Percentiles rank a stretch among this genome's conserved stretches.
phyloP scores from a whole-genome alignment of 2,797 vertebrate genomes.

The Chloroceryle amazona region DNA sequence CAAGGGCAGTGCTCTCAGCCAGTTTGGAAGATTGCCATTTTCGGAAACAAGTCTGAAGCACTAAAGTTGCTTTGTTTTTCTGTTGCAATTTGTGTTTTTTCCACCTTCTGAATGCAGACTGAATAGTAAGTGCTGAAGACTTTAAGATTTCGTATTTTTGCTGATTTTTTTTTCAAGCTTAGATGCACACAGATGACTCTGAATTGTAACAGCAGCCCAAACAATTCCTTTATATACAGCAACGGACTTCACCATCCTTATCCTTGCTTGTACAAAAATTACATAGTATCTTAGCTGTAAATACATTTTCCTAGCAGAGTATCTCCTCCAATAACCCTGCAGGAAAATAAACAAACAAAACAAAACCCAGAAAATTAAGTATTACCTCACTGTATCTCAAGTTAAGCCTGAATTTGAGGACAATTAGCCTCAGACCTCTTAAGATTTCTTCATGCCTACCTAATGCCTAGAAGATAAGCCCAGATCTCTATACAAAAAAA shows the following conservation, averaged over 20 bases:
- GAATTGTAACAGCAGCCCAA: slow-evolving; percentile 83
- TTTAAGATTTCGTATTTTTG: slow-evolving; percentile 77
- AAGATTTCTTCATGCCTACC: neutral
- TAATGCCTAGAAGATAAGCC: neutral
- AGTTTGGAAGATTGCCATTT: slow-evolving; percentile 80
- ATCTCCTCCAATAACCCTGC: slow-evolving; percentile 88
- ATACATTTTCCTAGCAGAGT: slow-evolving; percentile 77
- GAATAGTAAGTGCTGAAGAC: slow-evolving; percentile 78
- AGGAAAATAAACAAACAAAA: neutral
- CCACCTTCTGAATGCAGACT: slow-evolving; percentile 86
- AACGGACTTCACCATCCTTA: slow-evolving; percentile 84
- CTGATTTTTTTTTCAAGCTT: slow-evolving; percentile 66
- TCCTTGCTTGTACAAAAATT: slow-evolving; percentile 85
- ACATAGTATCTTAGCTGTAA: slow-evolving; percentile 77
- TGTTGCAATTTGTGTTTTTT: slow-evolving; percentile 68
- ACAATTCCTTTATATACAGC: slow-evolving; percentile 73
- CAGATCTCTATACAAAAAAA: neutral
- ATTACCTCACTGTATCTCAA: neutral
- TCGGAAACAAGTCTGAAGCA: slow-evolving; percentile 85
- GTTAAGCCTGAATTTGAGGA: neutral
- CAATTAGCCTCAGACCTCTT: neutral
- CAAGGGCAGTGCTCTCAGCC: slow-evolving; percentile 76
- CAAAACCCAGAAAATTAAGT: neutral
- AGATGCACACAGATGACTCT: slow-evolving; percentile 77
- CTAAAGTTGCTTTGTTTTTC: slow-evolving; percentile 74